Percentiles rank a stretch among this genome's conserved stretches.
Conservation (phyloP, 2,888 invertebrate genomes). For the Acrobasis suavella region DNA sequence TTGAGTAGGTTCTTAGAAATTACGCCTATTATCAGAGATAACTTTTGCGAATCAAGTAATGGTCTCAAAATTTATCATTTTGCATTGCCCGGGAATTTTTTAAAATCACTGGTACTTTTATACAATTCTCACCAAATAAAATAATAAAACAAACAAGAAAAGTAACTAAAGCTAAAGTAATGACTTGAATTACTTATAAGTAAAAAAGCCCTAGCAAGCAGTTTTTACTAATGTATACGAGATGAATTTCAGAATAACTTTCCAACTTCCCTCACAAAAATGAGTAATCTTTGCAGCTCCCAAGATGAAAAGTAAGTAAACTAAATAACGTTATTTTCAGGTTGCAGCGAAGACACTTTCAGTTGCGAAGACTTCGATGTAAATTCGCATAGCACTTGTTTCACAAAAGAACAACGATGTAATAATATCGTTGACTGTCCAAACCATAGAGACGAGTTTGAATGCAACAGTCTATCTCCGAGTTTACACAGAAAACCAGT, state of each 20-base stretch:
- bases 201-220: background rate
- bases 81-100: too few relatives aligned
- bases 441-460: constrained; percentile 89
- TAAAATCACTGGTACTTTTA: too few relatives aligned
- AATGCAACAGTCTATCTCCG: constrained; percentile 87
- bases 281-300: too few relatives aligned
- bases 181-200: too few relatives aligned
- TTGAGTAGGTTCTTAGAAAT: too few relatives aligned
- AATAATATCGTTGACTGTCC: constrained; percentile 87
- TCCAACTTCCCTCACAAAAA: background rate
- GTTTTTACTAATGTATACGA: background rate
- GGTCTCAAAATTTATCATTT: too few relatives aligned
- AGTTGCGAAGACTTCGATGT: constrained; percentile 86
- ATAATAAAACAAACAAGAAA: too few relatives aligned
- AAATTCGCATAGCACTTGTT: constrained; percentile 84
- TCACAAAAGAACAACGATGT: constrained; percentile 86
- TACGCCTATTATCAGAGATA: too few relatives aligned
- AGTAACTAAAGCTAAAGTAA: too few relatives aligned
- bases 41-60: too few relatives aligned
- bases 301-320: background rate
- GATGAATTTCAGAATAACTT: background rate
- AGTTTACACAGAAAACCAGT: constrained; percentile 77
- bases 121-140: too few relatives aligned
- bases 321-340: constrained; percentile 56
- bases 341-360: constrained; percentile 84